Evolutionary conservation across 1,140 invertebrate species (phyloP).

Genomic region (Zaprionus capensis): DNA sequence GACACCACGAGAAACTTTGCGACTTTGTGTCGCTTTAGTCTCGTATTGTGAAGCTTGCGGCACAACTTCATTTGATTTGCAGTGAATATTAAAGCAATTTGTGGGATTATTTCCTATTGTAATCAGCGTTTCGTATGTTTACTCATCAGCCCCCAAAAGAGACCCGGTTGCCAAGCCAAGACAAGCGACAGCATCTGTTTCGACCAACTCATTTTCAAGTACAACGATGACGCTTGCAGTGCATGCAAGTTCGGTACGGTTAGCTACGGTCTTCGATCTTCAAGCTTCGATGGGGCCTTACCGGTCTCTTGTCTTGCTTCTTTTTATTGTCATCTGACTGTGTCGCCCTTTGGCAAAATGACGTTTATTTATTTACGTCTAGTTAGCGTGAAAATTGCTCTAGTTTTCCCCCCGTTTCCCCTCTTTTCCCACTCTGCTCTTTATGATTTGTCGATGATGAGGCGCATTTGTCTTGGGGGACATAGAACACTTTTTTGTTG

Average conservation of each 20-base stretch:
- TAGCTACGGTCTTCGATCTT: slow-evolving; percentile 17
- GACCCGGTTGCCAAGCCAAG: slow-evolving; percentile 11
- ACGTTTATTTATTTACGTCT: slow-evolving; percentile 53
- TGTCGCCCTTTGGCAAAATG: slow-evolving; percentile 46
- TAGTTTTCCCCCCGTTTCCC: slow-evolving; percentile 43
- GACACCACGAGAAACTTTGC: slow-evolving; percentile 64
- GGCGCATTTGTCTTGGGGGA: slow-evolving; percentile 44
- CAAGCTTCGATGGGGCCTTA: slow-evolving; percentile 31
- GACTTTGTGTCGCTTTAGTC: slow-evolving; percentile 72
- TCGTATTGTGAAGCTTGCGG: slow-evolving; percentile 44
- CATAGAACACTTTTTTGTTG: slow-evolving; percentile 36
- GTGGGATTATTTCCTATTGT: slow-evolving; percentile 84
- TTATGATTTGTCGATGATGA: slow-evolving; percentile 37
- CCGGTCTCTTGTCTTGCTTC: neutral
- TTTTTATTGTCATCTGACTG: slow-evolving; percentile 6
- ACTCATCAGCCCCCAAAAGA: slow-evolving; percentile 32
- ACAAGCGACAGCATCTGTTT: slow-evolving; percentile 15
- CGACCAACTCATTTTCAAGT: slow-evolving; percentile 74
- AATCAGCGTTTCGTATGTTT: slow-evolving; percentile 61
- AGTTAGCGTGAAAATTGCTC: slow-evolving; percentile 78
- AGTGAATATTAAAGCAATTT: slow-evolving; percentile 84
- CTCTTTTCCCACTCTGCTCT: neutral
- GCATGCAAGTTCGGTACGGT: slow-evolving; percentile 23
- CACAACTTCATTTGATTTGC: slow-evolving; percentile 82
- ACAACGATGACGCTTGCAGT: slow-evolving; percentile 45